Evolutionary conservation across 2,888 invertebrate species (phyloP).

Genomic region (Erebia ligea): DNA sequence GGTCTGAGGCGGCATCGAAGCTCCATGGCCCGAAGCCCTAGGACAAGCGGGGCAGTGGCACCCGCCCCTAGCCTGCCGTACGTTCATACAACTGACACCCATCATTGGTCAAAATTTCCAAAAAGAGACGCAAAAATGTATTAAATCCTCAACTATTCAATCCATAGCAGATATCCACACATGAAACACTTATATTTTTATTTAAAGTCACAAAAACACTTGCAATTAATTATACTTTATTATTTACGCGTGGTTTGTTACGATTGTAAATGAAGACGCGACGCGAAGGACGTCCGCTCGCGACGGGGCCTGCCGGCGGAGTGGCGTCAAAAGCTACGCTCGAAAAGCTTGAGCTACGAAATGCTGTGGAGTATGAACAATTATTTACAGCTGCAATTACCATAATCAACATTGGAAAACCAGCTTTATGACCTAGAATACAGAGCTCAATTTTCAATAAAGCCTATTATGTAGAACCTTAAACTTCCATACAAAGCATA

Average conservation of each 20-base stretch:
- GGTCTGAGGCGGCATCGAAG: constrained; percentile 71
- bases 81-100: constrained; percentile 84
- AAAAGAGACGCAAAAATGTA: background rate
- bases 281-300: constrained; percentile 64
- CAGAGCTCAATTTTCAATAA: constrained; percentile 2
- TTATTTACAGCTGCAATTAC: constrained; percentile 32
- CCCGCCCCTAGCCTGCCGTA: constrained; percentile 79
- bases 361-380: constrained; percentile 6
- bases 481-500: background rate
- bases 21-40: constrained; percentile 67
- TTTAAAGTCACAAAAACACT: constrained; percentile 41
- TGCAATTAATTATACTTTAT: constrained; percentile 9
- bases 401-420: background rate
- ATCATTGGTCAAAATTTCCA: constrained; percentile 59
- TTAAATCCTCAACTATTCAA: constrained; percentile 32
- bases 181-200: constrained; percentile 34
- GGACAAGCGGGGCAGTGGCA: constrained; percentile 83
- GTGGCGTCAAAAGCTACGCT: constrained; percentile 46
- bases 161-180: constrained; percentile 46
- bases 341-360: constrained; percentile 28
- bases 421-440: background rate
- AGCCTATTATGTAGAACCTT: constrained; percentile 2
- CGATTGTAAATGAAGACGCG: constrained; percentile 32
- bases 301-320: constrained; percentile 67
- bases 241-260: constrained; percentile 38